Conservation (phyloP, 2,113 vertebrate species). For the Takifugu flavidus region DNA sequence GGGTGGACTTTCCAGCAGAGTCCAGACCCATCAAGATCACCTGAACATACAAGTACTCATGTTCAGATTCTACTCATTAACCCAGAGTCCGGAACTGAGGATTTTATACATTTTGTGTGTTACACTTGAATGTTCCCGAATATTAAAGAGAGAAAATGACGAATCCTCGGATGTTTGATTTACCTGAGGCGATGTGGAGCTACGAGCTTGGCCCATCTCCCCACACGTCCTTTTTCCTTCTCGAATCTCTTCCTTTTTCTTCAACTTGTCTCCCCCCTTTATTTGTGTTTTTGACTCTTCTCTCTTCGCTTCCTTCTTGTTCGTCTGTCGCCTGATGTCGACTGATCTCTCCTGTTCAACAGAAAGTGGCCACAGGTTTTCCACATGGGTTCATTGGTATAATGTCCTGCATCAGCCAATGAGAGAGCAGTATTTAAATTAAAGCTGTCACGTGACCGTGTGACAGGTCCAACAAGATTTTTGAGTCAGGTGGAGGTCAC, state of each 20-base stretch:
- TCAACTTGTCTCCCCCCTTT: neutral
- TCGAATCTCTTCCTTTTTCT: too few relatives aligned
- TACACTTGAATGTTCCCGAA: neutral
- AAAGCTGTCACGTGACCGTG: slow-evolving; percentile 12
- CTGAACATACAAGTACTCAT: slow-evolving; percentile 13
- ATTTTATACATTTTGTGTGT: neutral
- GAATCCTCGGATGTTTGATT: neutral
- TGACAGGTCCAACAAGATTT: slow-evolving; percentile 43
- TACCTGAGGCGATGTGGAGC: slow-evolving; percentile 47
- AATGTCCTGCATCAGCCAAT: neutral
- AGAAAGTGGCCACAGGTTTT: slow-evolving; percentile 12
- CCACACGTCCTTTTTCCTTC: neutral
- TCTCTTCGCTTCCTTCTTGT: neutral
- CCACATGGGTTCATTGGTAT: slow-evolving; percentile 2
- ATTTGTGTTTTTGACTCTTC: too few relatives aligned
- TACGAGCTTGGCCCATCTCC: slow-evolving; percentile 41
- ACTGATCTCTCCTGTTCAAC: neutral
- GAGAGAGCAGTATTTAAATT: neutral
- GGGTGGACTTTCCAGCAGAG: slow-evolving; percentile 76
- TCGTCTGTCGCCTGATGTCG: neutral
- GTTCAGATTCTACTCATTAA: neutral
- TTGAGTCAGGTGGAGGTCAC: neutral
- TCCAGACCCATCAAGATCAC: slow-evolving; percentile 75
- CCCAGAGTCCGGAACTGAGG: neutral
- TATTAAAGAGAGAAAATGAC: neutral